Percentiles rank a stretch among this genome's conserved stretches.
These are phyloP conservation scores for Cloeon dipterum DNA, from an alignment of 2,888 invertebrate species.

Conservation along the genomic window DNA sequence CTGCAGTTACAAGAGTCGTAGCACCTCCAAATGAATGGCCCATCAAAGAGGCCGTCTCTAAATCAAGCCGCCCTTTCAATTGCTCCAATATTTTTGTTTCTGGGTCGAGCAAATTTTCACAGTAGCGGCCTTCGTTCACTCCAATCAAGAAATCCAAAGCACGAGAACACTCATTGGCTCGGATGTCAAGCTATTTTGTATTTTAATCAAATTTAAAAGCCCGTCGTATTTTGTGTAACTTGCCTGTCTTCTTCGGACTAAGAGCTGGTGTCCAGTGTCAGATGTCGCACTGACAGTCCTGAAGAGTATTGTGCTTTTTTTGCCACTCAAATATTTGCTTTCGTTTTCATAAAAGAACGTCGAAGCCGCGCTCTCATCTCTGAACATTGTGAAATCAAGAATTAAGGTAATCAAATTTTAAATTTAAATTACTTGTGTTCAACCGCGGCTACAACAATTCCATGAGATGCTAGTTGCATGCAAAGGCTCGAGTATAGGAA, in stretches of 20 bases:
- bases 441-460: slow-evolving; percentile 35
- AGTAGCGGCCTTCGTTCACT: slow-evolving; percentile 27
- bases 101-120: not conserved
- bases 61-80: slow-evolving; percentile 21
- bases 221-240: too few species aligned
- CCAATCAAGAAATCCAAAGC: slow-evolving; percentile 23
- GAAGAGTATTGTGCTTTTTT: not conserved
- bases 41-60: slow-evolving; percentile 22
- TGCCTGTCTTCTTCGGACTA: not conserved
- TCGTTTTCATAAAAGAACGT: not conserved
- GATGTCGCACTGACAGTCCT: not conserved
- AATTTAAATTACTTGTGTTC: slow-evolving; percentile 45
- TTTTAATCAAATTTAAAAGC: not conserved
- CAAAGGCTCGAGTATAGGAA: slow-evolving; percentile 34
- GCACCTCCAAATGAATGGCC: slow-evolving; percentile 46
- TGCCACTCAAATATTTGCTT: not conserved
- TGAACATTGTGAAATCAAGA: too few species aligned
- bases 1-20: slow-evolving; percentile 28
- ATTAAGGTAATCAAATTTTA: too few species aligned
- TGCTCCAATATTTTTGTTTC: slow-evolving; percentile 3
- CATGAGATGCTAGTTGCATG: slow-evolving; percentile 36
- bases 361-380: not conserved
- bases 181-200: slow-evolving; percentile 24
- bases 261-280: not conserved
- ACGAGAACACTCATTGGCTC: slow-evolving; percentile 25